Percentiles rank a stretch among this genome's conserved stretches.
phyloP scores from a whole-genome alignment of 1,140 invertebrate species.

The Olivierus martensii region DNA sequence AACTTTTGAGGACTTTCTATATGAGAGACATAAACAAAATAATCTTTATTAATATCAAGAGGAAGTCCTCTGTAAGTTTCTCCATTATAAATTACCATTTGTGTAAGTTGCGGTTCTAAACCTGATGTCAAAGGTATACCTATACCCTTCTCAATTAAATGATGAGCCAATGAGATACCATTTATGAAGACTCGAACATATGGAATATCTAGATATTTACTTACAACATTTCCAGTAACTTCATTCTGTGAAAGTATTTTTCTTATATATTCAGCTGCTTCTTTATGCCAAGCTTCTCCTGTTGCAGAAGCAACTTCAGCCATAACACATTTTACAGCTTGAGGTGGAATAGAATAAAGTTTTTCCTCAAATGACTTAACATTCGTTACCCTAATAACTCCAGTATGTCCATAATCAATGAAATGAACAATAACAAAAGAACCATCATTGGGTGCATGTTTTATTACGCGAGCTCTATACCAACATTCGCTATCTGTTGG shows the following conservation, averaged over 20 bases:
- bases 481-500: not conserved
- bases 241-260: not conserved
- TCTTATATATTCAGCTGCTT: constrained; percentile 1
- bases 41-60: constrained; percentile 2
- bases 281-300: not conserved
- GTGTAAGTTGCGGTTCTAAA: not conserved
- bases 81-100: not conserved
- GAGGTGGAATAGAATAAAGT: not conserved
- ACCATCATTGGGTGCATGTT: not conserved
- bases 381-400: not conserved
- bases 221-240: not conserved
- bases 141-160: constrained; percentile 6
- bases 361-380: constrained; percentile 1
- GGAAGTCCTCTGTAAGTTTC: not conserved
- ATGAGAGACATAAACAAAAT: constrained; percentile 4
- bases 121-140: not conserved
- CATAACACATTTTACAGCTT: constrained; percentile 10
- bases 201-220: not conserved
- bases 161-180: constrained; percentile 8
- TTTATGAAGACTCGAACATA: constrained; percentile 4
- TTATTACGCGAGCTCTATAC: constrained; percentile 6
- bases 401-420: constrained; percentile 10
- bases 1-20: constrained; percentile 1
- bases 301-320: constrained; percentile 2
- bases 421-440: not conserved